A percentile compares a stretch with the other conserved stretches of the same genome.
phyloP scores from a whole-genome alignment of 1,140 invertebrate genomes.

The Drosophila triauraria region DNA sequence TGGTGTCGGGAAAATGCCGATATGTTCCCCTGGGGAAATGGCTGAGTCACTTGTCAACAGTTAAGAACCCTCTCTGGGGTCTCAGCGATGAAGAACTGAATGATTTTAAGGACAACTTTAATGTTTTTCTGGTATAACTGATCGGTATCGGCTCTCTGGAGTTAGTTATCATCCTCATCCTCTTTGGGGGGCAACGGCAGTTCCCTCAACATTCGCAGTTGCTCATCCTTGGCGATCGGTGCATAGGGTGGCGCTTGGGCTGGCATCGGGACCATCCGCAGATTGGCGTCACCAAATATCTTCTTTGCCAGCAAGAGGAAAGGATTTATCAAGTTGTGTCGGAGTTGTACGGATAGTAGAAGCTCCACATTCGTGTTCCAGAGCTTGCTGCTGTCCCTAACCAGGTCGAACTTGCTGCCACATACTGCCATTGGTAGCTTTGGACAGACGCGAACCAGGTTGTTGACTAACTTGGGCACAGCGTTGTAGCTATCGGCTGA shows the following conservation, averaged over 20 bases:
- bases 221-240: not conserved
- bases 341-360: not conserved
- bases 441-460: not conserved
- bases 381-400: not conserved
- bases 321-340: not conserved
- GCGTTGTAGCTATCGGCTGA: not conserved
- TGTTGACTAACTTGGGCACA: not conserved
- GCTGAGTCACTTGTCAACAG: slow-evolving; percentile 24
- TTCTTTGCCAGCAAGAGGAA: not conserved
- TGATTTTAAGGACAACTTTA: not conserved
- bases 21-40: slow-evolving; percentile 32
- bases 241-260: not conserved
- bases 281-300: not conserved
- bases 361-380: not conserved
- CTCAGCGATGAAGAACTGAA: not conserved
- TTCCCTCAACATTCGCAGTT: no score
- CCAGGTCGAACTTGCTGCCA: not conserved
- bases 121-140: no score
- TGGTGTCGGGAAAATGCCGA: slow-evolving; percentile 20
- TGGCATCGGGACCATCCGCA: not conserved
- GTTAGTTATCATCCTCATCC: not conserved
- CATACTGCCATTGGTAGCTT: not conserved
- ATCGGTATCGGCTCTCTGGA: no score
- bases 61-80: not conserved
- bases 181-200: not conserved